A percentile compares a stretch with the other conserved stretches of the same genome.
These are phyloP conservation scores for Zoanthus sansibaricus DNA, from an alignment of 92 coral and sea anemone species.

Conservation along the genomic window DNA sequence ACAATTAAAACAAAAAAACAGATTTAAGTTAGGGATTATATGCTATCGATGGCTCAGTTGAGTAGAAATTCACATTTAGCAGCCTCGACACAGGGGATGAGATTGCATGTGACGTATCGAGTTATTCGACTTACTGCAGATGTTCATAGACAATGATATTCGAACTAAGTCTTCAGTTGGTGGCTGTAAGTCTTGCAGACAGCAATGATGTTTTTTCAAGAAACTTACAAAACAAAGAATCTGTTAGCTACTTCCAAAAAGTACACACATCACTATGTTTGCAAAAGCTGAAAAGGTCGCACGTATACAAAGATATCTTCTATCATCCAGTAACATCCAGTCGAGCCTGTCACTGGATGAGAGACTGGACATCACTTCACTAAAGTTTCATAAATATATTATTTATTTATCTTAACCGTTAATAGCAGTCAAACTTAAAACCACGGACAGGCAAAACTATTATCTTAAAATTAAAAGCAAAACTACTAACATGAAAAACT, in stretches of 20 bases:
- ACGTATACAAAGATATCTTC: background rate
- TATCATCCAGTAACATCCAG: conserved; percentile 1
- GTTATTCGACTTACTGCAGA: background rate
- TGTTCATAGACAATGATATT: background rate
- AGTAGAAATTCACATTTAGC: background rate
- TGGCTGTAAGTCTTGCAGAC: background rate
- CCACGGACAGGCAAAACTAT: background rate
- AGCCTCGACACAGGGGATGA: background rate
- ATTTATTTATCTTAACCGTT: conserved; percentile 1
- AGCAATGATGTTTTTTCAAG: background rate
- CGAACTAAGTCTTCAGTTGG: background rate
- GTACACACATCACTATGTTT: background rate
- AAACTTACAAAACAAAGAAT: background rate
- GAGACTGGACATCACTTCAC: no score
- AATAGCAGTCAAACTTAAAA: background rate
- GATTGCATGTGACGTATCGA: background rate
- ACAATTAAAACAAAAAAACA: conserved; percentile 21
- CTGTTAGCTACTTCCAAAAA: background rate
- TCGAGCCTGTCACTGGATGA: conserved; percentile 14
- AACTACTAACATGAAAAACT: background rate
- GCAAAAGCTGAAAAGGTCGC: background rate
- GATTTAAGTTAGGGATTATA: background rate
- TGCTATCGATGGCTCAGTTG: background rate
- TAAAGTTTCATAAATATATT: conserved; percentile 26
- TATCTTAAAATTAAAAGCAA: background rate